phyloP scores from a whole-genome alignment of 2,113 vertebrate species.

The Hippocampus guttulatus region DNA sequence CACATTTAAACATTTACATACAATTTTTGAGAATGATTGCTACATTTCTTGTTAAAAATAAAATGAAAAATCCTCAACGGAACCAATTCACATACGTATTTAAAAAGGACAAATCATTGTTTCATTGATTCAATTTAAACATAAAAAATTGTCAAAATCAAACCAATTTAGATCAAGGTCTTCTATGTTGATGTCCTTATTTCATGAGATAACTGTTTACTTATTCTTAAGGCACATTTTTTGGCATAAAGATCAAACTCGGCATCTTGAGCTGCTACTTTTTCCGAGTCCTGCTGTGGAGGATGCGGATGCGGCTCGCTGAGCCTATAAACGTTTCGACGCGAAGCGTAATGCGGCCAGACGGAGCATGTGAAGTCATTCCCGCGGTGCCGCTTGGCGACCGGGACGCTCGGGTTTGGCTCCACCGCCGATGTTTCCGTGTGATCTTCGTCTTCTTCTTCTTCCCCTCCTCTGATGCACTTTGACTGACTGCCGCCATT shows the following conservation, averaged over 20 bases:
- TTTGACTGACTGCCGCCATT: conserved; percentile 14
- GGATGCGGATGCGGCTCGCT: conserved; percentile 17
- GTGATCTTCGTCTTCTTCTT: conserved; percentile 20
- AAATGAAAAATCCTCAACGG: too few species aligned
- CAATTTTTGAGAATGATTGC: too few species aligned
- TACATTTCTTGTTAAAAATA: too few species aligned
- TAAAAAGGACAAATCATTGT: too few species aligned
- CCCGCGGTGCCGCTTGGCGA: conserved; percentile 43
- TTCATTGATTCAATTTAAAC: too few species aligned
- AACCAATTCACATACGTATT: too few species aligned
- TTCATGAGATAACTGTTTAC: too few species aligned
- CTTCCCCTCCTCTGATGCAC: conserved; percentile 15
- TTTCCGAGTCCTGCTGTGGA: not conserved
- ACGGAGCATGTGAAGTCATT: conserved; percentile 46
- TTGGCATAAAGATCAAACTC: not conserved
- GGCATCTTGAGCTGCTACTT: not conserved
- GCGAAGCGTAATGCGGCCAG: conserved; percentile 54
- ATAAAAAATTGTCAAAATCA: too few species aligned
- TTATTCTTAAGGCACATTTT: not conserved
- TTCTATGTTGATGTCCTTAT: too few species aligned
- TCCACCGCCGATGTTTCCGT: conserved; percentile 31
- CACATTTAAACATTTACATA: too few species aligned
- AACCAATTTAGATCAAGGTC: too few species aligned
- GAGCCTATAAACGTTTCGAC: conserved; percentile 60
- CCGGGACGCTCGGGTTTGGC: conserved; percentile 61